Evolutionary conservation across 2,797 vertebrate genomes (phyloP), one percentile per base, ranked within the genome.

Genomic region (Spinus pinus): DNA sequence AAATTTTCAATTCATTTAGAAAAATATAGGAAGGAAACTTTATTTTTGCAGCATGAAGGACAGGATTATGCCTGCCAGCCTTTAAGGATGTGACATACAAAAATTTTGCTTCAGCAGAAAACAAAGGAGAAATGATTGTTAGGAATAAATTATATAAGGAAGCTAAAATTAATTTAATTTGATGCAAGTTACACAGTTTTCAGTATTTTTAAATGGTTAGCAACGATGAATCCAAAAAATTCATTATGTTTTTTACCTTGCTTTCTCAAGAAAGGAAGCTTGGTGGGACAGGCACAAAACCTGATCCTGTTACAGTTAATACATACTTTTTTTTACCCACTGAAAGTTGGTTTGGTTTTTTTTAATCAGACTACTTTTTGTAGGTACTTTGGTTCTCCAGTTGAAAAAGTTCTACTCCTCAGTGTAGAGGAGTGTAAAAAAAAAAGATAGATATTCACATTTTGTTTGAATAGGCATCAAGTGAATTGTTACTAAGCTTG

Each of bases 221-320:
- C 74, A 56, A 58, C 44, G 3, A 21, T 39, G 12, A 78, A 60
- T 53, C 27, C 0, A 47, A 64, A 27, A 67, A 67, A 77, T 37
- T 75, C 0, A 0, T 72, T 16, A 14, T 49, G 53, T 14, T 49
- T 84, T 78, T 84, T 91, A n/a, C 31, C 15, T 72, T 69, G 16
- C 23, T 74, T 84, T 83, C 5, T 61, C 27, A 49, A 37, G 65
- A 81, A 74, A 10, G 11, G 20, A 42, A 58, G 9, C 18, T 60
- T 74, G 35, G 10, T 25, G 14, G 7, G 19, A 5, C 4, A 3
- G 7, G 7, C 46, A 37, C 5, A 47, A 60, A 84, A 15, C 25
- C 16, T 0, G 0, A 7, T n/a, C 19, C 30, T 73, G 10, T 42
- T 69, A 24, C 4, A 42, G 15, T 42, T 66, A 37, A 30, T 27